Percentiles rank a stretch among this genome's conserved stretches.
Evolutionary conservation across 2,113 vertebrate species (phyloP).

Genomic region (Cottus gobio): DNA sequence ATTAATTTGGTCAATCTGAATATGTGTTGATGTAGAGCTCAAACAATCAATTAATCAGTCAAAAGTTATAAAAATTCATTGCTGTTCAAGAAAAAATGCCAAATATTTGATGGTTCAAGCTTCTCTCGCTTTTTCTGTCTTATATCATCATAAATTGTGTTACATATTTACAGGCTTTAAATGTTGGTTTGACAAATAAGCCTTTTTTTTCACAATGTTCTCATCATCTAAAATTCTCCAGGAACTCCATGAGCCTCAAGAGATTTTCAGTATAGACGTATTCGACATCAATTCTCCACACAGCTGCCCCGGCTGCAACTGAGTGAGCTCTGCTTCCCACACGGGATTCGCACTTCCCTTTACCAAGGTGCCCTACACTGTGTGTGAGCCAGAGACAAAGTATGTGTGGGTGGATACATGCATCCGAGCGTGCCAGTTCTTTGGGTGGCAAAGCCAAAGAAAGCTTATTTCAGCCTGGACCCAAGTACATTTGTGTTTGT

Average conservation of each 20-base stretch:
- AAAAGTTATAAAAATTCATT: not conserved
- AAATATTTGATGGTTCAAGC: not conserved
- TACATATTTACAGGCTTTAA: not conserved
- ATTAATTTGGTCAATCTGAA: not conserved
- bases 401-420: constrained; percentile 13
- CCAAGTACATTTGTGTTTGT: constrained; percentile 57
- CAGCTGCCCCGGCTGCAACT: constrained; percentile 29
- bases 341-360: constrained; percentile 37
- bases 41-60: not conserved
- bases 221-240: not conserved
- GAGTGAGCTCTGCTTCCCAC: constrained; percentile 23
- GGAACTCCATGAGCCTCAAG: not conserved
- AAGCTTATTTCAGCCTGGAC: constrained; percentile 49
- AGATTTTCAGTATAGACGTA: not conserved
- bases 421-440: constrained; percentile 31
- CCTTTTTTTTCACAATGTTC: not conserved
- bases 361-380: not conserved
- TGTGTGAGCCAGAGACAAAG: constrained; percentile 20
- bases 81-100: not conserved
- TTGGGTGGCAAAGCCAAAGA: constrained; percentile 43
- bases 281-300: constrained; percentile 7
- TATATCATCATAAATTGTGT: not conserved
- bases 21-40: not conserved
- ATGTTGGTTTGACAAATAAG: not conserved
- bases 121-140: not conserved